Conservation (phyloP, 1,140 invertebrate species). For the Platorchestia sp. region DNA sequence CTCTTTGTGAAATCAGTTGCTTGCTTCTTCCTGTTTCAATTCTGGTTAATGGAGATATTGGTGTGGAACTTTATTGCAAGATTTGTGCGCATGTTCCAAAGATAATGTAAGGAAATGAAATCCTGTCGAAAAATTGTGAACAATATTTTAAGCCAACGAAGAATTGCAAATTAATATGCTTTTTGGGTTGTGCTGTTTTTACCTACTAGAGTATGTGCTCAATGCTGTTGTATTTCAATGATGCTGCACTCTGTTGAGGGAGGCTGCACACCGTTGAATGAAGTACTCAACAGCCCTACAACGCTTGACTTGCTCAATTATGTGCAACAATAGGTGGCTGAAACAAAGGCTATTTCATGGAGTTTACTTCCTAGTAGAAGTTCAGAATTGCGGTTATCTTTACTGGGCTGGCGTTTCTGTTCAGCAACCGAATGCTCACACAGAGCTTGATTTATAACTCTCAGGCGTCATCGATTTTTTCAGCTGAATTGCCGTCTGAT, state of each 20-base stretch:
- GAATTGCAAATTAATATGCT: not conserved
- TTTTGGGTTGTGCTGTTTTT: not conserved
- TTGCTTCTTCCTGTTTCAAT: not conserved
- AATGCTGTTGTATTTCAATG: not conserved
- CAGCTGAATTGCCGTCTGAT: too few relatives aligned
- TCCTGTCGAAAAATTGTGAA: not conserved
- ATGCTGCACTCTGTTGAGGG: not conserved
- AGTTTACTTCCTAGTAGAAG: not conserved
- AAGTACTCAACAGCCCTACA: not conserved
- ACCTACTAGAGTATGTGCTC: not conserved
- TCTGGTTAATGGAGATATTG: not conserved
- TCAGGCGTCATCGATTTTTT: too few relatives aligned
- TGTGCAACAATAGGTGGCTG: not conserved
- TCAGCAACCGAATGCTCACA: too few relatives aligned
- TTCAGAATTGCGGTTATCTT: not conserved
- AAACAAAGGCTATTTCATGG: not conserved
- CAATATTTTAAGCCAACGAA: not conserved
- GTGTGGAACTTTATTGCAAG: not conserved
- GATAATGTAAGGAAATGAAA: not conserved
- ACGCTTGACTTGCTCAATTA: not conserved
- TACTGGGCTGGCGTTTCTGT: not conserved
- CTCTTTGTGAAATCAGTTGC: not conserved
- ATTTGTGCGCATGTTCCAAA: not conserved
- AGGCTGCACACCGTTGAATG: not conserved
- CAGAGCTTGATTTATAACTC: too few relatives aligned